Percentiles rank a stretch among this genome's conserved stretches.
These are phyloP conservation scores for Polyodon spathula DNA, from an alignment of 2,113 vertebrate genomes.

Conservation along the genomic window DNA sequence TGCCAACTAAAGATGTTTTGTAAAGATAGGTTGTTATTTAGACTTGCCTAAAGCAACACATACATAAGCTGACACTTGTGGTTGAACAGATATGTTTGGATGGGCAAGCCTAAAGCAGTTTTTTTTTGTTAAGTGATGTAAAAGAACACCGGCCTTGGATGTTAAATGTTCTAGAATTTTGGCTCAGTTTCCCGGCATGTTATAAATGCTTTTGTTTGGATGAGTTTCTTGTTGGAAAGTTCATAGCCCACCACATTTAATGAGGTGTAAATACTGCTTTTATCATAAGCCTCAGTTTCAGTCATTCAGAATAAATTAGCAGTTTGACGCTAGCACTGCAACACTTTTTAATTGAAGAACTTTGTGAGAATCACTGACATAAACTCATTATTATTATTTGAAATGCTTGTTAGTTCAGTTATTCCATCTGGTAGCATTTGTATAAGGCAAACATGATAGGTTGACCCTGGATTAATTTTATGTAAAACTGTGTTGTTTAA, in stretches of 20 bases:
- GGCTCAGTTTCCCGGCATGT: slow-evolving; percentile 41
- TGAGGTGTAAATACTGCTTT: slow-evolving; percentile 39
- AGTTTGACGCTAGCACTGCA: slow-evolving; percentile 40
- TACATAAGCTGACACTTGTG: background rate
- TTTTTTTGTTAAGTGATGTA: background rate
- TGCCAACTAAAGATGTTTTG: too few species aligned
- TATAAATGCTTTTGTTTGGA: slow-evolving; percentile 53
- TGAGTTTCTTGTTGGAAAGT: slow-evolving; percentile 31
- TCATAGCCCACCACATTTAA: slow-evolving; percentile 43
- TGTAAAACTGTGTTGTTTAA: too few species aligned
- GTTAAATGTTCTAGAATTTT: slow-evolving; percentile 39
- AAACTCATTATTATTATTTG: slow-evolving; percentile 36
- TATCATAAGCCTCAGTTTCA: slow-evolving; percentile 29
- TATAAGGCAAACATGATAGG: too few species aligned
- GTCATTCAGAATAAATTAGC: slow-evolving; percentile 46
- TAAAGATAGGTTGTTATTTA: too few species aligned
- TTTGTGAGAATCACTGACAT: slow-evolving; percentile 36
- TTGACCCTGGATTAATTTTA: too few species aligned
- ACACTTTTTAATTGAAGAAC: slow-evolving; percentile 44
- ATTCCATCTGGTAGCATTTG: too few species aligned
- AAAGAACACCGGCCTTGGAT: slow-evolving; percentile 18
- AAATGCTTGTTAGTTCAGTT: too few species aligned
- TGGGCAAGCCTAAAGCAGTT: background rate
- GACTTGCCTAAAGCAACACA: too few species aligned
- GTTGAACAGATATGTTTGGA: background rate